These are phyloP conservation scores for Limanda limanda DNA, from an alignment of 2,113 vertebrate genomes.

Conservation along the genomic window DNA sequence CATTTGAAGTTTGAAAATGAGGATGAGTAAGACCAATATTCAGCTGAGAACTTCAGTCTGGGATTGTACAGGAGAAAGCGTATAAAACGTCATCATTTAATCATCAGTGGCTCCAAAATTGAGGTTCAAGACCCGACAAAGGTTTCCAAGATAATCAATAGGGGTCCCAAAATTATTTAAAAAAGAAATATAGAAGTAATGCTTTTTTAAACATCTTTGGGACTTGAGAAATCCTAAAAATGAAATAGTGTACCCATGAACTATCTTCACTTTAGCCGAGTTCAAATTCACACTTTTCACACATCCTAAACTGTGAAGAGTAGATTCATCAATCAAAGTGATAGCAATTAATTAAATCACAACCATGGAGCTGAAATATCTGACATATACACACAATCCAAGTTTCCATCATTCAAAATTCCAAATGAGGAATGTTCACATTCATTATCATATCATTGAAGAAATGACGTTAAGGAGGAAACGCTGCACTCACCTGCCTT, in stretches of 20 bases:
- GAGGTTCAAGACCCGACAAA: not conserved
- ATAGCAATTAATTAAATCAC: too few species aligned
- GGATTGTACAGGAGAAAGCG: not conserved
- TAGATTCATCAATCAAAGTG: too few species aligned
- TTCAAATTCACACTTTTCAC: too few species aligned
- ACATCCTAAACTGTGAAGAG: too few species aligned
- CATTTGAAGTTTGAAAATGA: not conserved
- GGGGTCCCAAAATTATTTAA: not conserved
- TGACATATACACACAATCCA: not conserved
- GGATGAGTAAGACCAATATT: not conserved
- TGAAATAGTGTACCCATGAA: too few species aligned
- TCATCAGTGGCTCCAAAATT: not conserved
- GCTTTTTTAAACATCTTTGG: not conserved
- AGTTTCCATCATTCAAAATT: too few species aligned
- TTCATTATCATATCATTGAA: not conserved
- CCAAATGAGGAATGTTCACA: not conserved
- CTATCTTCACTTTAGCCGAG: too few species aligned
- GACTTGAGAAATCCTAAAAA: not conserved
- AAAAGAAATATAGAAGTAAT: not conserved
- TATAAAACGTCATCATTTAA: not conserved
- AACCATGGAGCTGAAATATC: too few species aligned
- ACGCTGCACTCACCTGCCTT: constrained; percentile 78
- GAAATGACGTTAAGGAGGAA: not conserved
- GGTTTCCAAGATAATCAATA: not conserved
- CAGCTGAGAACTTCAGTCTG: not conserved